Conservation (phyloP, 2,113 vertebrate genomes). For the Gambusia affinis region DNA sequence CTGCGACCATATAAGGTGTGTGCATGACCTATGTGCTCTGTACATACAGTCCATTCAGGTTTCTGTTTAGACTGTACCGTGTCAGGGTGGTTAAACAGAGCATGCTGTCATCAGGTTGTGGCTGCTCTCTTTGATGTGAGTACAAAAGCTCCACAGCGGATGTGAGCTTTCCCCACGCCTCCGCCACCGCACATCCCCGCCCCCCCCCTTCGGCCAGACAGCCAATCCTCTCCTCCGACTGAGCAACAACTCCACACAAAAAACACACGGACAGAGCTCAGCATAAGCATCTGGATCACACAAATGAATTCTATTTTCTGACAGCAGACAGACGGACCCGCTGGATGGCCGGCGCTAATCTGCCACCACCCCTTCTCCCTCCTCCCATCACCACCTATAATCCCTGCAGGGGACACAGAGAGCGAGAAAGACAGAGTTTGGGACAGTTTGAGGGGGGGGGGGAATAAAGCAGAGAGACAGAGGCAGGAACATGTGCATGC, state of each 20-base stretch:
- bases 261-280: conserved; percentile 31
- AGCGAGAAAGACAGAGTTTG: conserved; percentile 41
- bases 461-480: conserved; percentile 2
- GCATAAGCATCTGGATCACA: conserved; percentile 75
- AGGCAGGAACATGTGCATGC: conserved; percentile 54
- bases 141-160: conserved; percentile 64
- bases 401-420: conserved; percentile 58
- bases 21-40: not conserved
- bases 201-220: not conserved
- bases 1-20: not conserved
- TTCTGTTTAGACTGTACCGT: conserved; percentile 34
- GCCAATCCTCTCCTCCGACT: conserved; percentile 59
- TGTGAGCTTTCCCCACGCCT: conserved; percentile 46
- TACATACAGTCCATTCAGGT: conserved; percentile 27
- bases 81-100: conserved; percentile 48
- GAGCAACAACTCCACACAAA: conserved; percentile 45
- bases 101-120: conserved; percentile 42
- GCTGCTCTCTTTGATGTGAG: conserved; percentile 57
- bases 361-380: conserved; percentile 52
- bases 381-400: conserved; percentile 58
- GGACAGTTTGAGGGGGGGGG: conserved; percentile 22
- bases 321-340: conserved; percentile 71
- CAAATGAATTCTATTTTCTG: conserved; percentile 75
- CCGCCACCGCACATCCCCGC: conserved; percentile 4
- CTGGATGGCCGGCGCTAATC: conserved; percentile 70